These are phyloP conservation scores for Chrysogorgia sp. DNA, from an alignment of 92 coral and sea anemone species.

Conservation along the genomic window DNA sequence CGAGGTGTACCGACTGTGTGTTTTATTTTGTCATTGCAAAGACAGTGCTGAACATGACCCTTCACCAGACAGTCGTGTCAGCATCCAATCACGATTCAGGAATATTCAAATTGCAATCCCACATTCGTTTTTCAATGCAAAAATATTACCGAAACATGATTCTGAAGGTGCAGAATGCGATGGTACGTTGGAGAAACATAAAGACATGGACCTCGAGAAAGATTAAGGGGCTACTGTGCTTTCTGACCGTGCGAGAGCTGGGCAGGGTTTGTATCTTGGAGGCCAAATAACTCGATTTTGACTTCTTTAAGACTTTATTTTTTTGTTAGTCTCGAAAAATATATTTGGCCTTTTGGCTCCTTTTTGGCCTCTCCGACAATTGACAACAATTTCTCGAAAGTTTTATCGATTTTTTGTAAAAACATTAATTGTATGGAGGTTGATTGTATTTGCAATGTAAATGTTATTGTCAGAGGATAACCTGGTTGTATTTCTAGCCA, in stretches of 20 bases:
- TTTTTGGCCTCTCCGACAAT: too few species aligned
- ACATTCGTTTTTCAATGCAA: slow-evolving; percentile 45
- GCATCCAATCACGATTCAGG: slow-evolving; percentile 73
- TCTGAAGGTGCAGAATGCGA: not conserved
- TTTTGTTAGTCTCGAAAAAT: too few species aligned
- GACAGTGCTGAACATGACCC: slow-evolving; percentile 95
- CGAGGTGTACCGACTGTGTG: slow-evolving; percentile 88
- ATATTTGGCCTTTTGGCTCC: too few species aligned
- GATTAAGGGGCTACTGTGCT: too few species aligned
- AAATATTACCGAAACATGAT: slow-evolving; percentile 1
- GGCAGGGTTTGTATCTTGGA: not conserved
- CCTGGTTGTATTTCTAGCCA: too few species aligned
- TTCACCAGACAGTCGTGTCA: slow-evolving; percentile 87
- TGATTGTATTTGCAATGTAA: too few species aligned
- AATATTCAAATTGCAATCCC: slow-evolving; percentile 93
- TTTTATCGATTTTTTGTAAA: too few species aligned
- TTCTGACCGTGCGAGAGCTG: too few species aligned
- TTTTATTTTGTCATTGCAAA: slow-evolving; percentile 84
- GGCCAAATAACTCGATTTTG: not conserved
- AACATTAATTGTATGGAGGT: too few species aligned
- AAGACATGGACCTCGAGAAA: not conserved
- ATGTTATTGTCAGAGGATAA: too few species aligned
- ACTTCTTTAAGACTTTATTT: too few species aligned
- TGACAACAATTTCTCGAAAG: too few species aligned
- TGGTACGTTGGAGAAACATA: not conserved